Percentiles rank a stretch among this genome's conserved stretches.
phyloP scores from a whole-genome alignment of 2,797 vertebrate genomes.

The Huso huso region DNA sequence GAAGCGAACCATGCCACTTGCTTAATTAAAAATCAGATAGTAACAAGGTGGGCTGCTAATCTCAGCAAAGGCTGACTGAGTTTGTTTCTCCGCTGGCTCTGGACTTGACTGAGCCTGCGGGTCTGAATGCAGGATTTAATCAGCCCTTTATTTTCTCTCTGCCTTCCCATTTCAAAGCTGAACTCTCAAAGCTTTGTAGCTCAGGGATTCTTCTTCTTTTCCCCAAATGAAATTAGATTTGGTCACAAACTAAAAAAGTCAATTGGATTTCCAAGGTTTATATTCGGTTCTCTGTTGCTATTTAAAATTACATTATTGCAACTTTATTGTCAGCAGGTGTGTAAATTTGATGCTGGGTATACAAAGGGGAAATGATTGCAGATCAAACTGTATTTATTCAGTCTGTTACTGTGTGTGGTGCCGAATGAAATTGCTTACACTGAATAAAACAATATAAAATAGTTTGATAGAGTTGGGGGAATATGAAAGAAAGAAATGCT shows the following conservation, averaged over 20 bases:
- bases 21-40: constrained; percentile 20
- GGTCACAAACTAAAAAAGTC: neutral
- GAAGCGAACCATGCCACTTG: neutral
- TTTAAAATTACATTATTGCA: constrained; percentile 7
- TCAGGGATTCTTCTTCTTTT: neutral
- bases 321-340: constrained; percentile 8
- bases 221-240: neutral
- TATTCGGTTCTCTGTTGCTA: neutral
- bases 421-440: too few species aligned
- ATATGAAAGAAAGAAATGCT: too few species aligned
- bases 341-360: constrained; percentile 15
- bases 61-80: neutral
- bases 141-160: neutral
- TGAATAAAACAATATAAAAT: too few species aligned
- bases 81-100: neutral
- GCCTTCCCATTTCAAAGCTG: neutral
- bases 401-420: too few species aligned
- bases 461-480: too few species aligned
- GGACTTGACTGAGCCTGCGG: neutral
- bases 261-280: neutral
- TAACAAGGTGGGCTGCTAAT: constrained; percentile 6
- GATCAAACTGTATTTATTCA: too few species aligned
- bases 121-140: neutral
- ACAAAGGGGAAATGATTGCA: neutral
- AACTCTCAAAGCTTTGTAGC: neutral